phyloP scores from a whole-genome alignment of 2,888 invertebrate species.

The Ypsolopha sequella region DNA sequence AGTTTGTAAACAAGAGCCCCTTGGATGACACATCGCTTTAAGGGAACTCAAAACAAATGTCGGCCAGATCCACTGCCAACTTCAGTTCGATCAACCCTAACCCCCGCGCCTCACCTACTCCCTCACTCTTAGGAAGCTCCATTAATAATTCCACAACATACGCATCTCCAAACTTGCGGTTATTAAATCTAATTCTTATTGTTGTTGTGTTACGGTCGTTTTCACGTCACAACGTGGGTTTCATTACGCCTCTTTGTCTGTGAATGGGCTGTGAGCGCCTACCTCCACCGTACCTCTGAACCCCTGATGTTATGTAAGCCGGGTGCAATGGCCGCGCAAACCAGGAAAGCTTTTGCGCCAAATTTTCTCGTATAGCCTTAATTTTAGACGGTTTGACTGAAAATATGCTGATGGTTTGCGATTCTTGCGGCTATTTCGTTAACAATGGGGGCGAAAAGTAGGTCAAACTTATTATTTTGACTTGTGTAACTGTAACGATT shows the following conservation, averaged over 20 bases:
- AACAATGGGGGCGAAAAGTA: too few relatives aligned
- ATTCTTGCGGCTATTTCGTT: conserved; percentile 9
- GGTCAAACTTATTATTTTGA: too few relatives aligned
- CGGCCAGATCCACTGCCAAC: conserved; percentile 48
- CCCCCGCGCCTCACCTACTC: conserved; percentile 17
- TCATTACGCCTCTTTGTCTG: conserved; percentile 23
- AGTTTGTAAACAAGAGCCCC: not conserved
- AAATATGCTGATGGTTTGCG: conserved; percentile 31
- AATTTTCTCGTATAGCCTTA: conserved; percentile 34
- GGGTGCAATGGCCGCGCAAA: conserved; percentile 64
- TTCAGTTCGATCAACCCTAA: conserved; percentile 48
- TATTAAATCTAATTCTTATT: conserved; percentile 34
- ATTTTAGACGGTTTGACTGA: conserved; percentile 25
- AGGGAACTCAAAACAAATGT: conserved; percentile 33
- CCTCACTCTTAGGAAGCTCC: conserved; percentile 36
- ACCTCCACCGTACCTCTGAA: conserved; percentile 54
- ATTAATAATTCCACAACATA: conserved; percentile 52
- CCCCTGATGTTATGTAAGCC: conserved; percentile 63
- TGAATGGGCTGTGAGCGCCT: conserved; percentile 18
- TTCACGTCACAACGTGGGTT: conserved; percentile 21
- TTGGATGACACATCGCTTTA: conserved; percentile 32
- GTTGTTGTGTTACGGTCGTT: conserved; percentile 27
- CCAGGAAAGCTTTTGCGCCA: conserved; percentile 33
- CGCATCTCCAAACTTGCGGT: conserved; percentile 23
- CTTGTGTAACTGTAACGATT: too few relatives aligned